phyloP scores from a whole-genome alignment of 2,113 vertebrate genomes.

The Peromyscus leucopus region DNA sequence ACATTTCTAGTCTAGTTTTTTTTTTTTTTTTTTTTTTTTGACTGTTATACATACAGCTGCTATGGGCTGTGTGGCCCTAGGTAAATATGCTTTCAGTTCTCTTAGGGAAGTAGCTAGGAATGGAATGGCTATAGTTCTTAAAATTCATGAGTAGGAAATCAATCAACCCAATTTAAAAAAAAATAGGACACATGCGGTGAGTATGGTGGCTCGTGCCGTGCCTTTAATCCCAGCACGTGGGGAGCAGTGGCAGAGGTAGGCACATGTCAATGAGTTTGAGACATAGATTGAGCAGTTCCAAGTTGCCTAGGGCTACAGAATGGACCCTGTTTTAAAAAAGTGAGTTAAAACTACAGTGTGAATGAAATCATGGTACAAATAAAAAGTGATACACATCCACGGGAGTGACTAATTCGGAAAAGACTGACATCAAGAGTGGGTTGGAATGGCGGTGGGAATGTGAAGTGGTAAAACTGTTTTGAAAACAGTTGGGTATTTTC shows the following conservation, averaged over 20 bases:
- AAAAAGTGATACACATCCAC: background rate
- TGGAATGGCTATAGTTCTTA: background rate
- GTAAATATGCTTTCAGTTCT: background rate
- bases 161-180: background rate
- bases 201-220: background rate
- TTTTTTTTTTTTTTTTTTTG: background rate
- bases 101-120: background rate
- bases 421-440: too few relatives aligned
- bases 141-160: slow-evolving; percentile 7
- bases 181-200: background rate
- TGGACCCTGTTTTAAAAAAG: background rate
- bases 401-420: background rate
- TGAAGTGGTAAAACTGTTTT: background rate
- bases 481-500: background rate
- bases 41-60: background rate
- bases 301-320: background rate
- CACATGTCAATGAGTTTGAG: background rate
- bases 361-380: background rate
- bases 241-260: background rate
- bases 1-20: background rate
- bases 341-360: background rate
- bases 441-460: background rate
- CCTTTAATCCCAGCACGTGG: background rate
- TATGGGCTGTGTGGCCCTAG: background rate
- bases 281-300: background rate